These are phyloP conservation scores for Euura lappo DNA, from an alignment of 1,140 invertebrate genomes.

Conservation along the genomic window DNA sequence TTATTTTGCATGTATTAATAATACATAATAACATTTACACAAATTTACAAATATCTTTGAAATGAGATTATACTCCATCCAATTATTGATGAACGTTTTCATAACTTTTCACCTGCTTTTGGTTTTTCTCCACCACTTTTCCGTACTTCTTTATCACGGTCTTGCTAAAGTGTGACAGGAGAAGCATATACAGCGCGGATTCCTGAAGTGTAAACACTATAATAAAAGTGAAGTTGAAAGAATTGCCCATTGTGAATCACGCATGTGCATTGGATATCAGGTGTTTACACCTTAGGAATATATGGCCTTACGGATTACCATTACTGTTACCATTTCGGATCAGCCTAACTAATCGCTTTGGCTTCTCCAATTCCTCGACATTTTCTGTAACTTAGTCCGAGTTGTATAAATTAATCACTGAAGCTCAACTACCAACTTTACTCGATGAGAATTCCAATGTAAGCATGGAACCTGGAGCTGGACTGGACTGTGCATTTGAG, in stretches of 20 bases:
- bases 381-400: neutral
- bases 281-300: neutral
- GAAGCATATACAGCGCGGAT: neutral
- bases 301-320: neutral
- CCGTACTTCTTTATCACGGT: neutral
- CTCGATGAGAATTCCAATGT: too few species aligned
- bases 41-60: conserved; percentile 54
- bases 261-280: too few species aligned
- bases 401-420: neutral
- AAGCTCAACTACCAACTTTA: too few species aligned
- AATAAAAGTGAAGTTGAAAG: too few species aligned
- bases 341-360: neutral
- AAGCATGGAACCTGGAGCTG: neutral
- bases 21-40: conserved; percentile 55
- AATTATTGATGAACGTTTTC: neutral
- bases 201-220: too few species aligned
- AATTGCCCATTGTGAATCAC: too few species aligned
- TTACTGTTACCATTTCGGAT: neutral
- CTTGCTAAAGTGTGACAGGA: neutral
- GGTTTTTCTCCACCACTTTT: too few species aligned
- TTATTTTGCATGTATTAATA: conserved; percentile 47
- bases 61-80: conserved; percentile 38
- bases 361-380: neutral
- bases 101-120: neutral
- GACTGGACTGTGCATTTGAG: neutral